These are phyloP conservation scores for Phocides pigmalion DNA, from an alignment of 1,140 invertebrate species.

Conservation along the genomic window DNA sequence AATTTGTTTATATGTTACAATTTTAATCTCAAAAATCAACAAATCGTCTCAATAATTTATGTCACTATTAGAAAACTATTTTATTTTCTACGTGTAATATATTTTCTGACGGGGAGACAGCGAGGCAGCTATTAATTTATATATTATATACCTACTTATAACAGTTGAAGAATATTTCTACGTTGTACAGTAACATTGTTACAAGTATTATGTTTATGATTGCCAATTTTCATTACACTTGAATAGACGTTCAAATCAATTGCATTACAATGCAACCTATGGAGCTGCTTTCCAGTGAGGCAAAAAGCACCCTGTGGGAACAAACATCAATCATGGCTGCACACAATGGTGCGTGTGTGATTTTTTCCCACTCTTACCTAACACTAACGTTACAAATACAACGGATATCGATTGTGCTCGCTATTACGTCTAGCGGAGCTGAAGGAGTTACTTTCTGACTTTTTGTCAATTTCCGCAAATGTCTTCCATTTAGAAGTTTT, in stretches of 20 bases:
- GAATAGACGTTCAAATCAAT: slow-evolving; percentile 23
- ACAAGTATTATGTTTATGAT: neutral
- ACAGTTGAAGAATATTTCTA: too few species aligned
- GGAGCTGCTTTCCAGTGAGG: slow-evolving; percentile 52
- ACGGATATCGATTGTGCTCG: slow-evolving; percentile 73
- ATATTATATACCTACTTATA: too few species aligned
- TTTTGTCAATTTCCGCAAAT: slow-evolving; percentile 47
- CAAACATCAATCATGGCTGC: slow-evolving; percentile 46
- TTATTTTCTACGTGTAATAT: too few species aligned
- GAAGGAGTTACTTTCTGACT: slow-evolving; percentile 53
- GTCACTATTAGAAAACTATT: too few species aligned
- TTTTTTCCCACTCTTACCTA: slow-evolving; percentile 71
- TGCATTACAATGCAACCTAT: slow-evolving; percentile 29
- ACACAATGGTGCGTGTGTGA: slow-evolving; percentile 58
- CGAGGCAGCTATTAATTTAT: too few species aligned
- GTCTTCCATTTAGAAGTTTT: neutral
- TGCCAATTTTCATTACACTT: slow-evolving; percentile 28
- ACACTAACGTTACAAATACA: slow-evolving; percentile 55
- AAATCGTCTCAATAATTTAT: too few species aligned
- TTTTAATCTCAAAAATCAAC: too few species aligned
- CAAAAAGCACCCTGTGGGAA: slow-evolving; percentile 64
- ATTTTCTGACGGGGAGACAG: too few species aligned
- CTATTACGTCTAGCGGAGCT: slow-evolving; percentile 51
- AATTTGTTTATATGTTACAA: too few species aligned
- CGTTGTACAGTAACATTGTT: slow-evolving; percentile 4